Evolutionary conservation across 2,888 invertebrate genomes (phyloP), one percentile per base, ranked within the genome.

Genomic region (Scotopteryx bipunctaria): DNA sequence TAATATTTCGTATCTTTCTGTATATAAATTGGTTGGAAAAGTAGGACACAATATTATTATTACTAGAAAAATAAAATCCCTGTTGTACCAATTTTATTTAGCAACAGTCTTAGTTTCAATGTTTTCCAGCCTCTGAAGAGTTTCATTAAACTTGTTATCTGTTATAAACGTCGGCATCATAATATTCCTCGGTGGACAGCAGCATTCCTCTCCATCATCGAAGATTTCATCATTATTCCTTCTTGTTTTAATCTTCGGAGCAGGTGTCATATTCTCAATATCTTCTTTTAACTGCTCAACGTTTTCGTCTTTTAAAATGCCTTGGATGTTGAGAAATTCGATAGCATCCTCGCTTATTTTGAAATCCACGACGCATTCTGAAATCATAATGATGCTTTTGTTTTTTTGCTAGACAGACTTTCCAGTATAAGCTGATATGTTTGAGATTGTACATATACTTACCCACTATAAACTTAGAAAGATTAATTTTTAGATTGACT

Each of bases 91-190:
- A n/a, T n/a, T n/a, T n/a, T n/a, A n/a, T 27, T 9, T 8, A 9
- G 3, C 1, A 9, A 3, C 9, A 27, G 3, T 11, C 11, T 27
- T 27, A 27, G 23, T 38, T 21, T 16, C 14, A 4, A 29, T 16
- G 17, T 21, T 29, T 11, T 17, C 35, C 9, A 77, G 51, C 44
- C 63, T 65, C 0, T 65, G 42, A 6, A 75, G 29, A 5, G 74
- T 47, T n/a, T 74, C 60, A 8, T 78, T 59, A 43, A 79, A 86
- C 55, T 69, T 70, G 1, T 58, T 71, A 0, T 80, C 63, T 1
- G 83, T 71, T 37, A 86, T 83, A 40, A 84, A 83, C 2, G 83
- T 62, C 0, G 86, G 83, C 70, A 81, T 69, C 64, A 76, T 63
- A 0, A 77, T 0, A 0, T 43, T 67, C 13, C 57, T 64, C 0